Evolutionary conservation across 2,888 invertebrate genomes (phyloP).

Genomic region (Anaspis maculata): DNA sequence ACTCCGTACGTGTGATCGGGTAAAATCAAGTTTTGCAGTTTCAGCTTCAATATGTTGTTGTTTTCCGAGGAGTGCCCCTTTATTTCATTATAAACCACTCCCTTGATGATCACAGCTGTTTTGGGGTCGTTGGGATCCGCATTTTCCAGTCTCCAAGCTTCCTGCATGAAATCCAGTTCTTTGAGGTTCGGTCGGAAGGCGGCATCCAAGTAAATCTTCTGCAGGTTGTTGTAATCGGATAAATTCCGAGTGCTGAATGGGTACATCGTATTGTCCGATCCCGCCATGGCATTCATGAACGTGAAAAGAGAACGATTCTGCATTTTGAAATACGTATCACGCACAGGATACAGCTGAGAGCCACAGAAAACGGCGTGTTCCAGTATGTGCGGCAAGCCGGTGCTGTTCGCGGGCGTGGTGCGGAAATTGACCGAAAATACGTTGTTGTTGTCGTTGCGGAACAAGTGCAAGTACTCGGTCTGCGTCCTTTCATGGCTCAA

Average conservation of each 20-base stretch:
- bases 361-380: slow-evolving; percentile 91
- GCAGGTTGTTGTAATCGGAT: slow-evolving; percentile 75
- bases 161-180: slow-evolving; percentile 81
- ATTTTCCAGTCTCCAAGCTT: slow-evolving; percentile 92
- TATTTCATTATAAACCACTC: slow-evolving; percentile 97
- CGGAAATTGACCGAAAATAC: slow-evolving; percentile 85
- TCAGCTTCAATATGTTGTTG: slow-evolving; percentile 68
- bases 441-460: slow-evolving; percentile 82
- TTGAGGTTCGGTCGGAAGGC: slow-evolving; percentile 78
- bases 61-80: slow-evolving; percentile 93
- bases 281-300: slow-evolving; percentile 95
- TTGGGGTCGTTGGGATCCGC: slow-evolving; percentile 59
- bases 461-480: slow-evolving; percentile 80
- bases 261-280: slow-evolving; percentile 87
- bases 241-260: slow-evolving; percentile 90
- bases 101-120: slow-evolving; percentile 76
- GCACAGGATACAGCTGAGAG: slow-evolving; percentile 76
- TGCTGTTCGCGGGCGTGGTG: slow-evolving; percentile 82
- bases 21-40: slow-evolving; percentile 67
- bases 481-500: slow-evolving; percentile 71
- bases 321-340: slow-evolving; percentile 97
- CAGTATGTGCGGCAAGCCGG: slow-evolving; percentile 87
- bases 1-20: slow-evolving; percentile 85
- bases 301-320: slow-evolving; percentile 83
- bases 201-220: slow-evolving; percentile 87